phyloP scores from a whole-genome alignment of 2,113 vertebrate species.

The Uropsilus gracilis region DNA sequence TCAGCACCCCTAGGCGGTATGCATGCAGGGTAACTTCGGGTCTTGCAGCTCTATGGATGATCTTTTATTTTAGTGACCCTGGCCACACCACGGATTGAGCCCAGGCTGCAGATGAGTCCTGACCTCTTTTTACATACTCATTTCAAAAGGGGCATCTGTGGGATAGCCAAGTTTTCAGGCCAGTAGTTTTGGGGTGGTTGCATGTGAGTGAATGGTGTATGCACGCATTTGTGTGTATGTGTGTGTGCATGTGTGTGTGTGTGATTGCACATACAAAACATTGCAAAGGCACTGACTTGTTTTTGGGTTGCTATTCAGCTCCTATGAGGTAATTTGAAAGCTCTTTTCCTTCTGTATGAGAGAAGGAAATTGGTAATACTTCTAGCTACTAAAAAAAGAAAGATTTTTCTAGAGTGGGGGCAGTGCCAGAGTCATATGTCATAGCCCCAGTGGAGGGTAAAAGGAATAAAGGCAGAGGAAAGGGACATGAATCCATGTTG shows the following conservation, averaged over 20 bases:
- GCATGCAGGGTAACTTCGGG: constrained; percentile 31
- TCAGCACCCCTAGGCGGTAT: constrained; percentile 26
- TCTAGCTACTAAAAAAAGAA: background rate
- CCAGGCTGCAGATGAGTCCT: constrained; percentile 61
- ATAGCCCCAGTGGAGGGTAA: background rate
- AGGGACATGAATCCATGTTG: rapidly evolving
- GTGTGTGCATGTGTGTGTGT: background rate
- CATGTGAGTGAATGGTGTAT: background rate
- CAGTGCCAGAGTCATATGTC: background rate
- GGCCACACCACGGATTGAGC: constrained; percentile 70
- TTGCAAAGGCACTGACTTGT: background rate
- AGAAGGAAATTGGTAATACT: background rate
- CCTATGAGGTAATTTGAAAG: background rate
- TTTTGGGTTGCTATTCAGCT: background rate
- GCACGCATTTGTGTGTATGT: background rate
- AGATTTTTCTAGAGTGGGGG: background rate
- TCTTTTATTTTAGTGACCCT: constrained; percentile 74
- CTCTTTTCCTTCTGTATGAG: background rate
- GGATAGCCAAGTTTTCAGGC: constrained; percentile 52
- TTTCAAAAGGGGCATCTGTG: constrained; percentile 27
- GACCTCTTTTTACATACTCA: constrained; percentile 73
- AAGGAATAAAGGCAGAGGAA: background rate
- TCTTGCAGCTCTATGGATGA: constrained; percentile 63
- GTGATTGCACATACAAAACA: rapidly evolving
- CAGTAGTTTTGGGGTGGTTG: constrained; percentile 35